Evolutionary conservation across 2,113 vertebrate genomes (phyloP), one percentile per base, ranked within the genome.

Genomic region (Prinia subflava): DNA sequence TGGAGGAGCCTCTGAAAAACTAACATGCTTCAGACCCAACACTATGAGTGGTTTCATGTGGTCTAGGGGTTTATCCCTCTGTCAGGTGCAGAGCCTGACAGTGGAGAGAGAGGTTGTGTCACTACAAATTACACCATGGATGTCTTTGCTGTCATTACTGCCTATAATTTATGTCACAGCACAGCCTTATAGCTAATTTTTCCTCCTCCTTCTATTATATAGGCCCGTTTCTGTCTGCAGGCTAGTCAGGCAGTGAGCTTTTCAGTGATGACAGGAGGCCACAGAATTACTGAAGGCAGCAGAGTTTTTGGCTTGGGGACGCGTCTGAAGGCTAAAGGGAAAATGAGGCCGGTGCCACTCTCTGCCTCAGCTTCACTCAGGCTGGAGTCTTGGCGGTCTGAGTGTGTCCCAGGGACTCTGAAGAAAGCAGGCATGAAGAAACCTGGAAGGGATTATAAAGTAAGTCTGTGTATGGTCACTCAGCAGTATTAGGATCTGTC

Each of bases 381-480:
- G 9, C 22, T 87, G 27, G 60, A 63, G 13, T 60, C 55, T n/a
- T 8, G 7, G 33, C 69, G 33, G 25, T 64, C 35, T 0, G 0
- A 44, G 13, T 23, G 42, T 15, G 16, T 63, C 49, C 33, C 5
- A 16, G 39, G 28, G 19, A 35, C 53, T 57, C 41, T 57, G 78
- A 83, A 92, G 73, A 80, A 87, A 83, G n/a, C 16, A 67, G 44
- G 8, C 25, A 23, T n/a, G 35, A 83, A 50, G 69, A 90, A 76
- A 81, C 21, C 20, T 25, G 19, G 9, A 68, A 64, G 19, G 7
- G 15, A 49, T 63, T 17, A n/a, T 52, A 31, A 19, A 31, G 30
- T 21, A 25, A 50, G 7, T 25, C 24, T 46, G 9, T 78, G 9
- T 33, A 23, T 35, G 31, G 47, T 46, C 64, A 92, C 15, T 28